Evolutionary conservation across 2,797 vertebrate genomes (phyloP), one percentile per base, ranked within the genome.

Genomic region (Synanceia verrucosa): DNA sequence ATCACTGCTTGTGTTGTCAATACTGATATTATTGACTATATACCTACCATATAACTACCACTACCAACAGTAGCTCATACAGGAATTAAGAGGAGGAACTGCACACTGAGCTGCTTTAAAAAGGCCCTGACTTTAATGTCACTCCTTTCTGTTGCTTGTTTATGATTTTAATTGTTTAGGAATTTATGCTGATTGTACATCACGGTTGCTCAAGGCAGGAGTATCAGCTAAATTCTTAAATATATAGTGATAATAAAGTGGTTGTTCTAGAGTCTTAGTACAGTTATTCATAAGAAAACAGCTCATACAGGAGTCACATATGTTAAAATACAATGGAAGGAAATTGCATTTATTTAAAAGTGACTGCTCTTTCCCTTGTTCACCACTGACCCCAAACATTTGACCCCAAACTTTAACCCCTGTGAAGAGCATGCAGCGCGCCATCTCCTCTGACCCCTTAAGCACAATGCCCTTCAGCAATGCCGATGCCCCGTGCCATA

Each of bases 371-470:
- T 64, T 46, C 23, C 44, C 8, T 61, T 79, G 1, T 76, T 75
- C 28, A 61, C 57, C 19, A 3, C 52, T 48, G 11, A 52, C 70
- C 58, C 58, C 55, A 29, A 64, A 55, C 3, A 12, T 67, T 31
- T 84, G 24, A 58, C 64, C 60, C 39, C 39, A 46, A 26, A 51
- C 48, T 55, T 31, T 59, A 44, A 69, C 19, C 33, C 57, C 52
- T 23, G 29, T 72, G 34, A 88, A 94, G 94, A 91, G 73, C 82
- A 92, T 94, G 87, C 91, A 93, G 70, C 87, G 81, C 0, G 88
- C 93, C 5, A 73, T 48, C 18, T 94, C 92, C 18, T 92, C 92
- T n/a, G 92, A 94, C 18, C 84, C 80, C 5, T 65, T 94, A 69
- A 91, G 63, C 80, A 86, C 73, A 16, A 61, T 74, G 70, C 44